Evolutionary conservation across 2,797 vertebrate genomes (phyloP).

Genomic region (Amblyraja radiata): DNA sequence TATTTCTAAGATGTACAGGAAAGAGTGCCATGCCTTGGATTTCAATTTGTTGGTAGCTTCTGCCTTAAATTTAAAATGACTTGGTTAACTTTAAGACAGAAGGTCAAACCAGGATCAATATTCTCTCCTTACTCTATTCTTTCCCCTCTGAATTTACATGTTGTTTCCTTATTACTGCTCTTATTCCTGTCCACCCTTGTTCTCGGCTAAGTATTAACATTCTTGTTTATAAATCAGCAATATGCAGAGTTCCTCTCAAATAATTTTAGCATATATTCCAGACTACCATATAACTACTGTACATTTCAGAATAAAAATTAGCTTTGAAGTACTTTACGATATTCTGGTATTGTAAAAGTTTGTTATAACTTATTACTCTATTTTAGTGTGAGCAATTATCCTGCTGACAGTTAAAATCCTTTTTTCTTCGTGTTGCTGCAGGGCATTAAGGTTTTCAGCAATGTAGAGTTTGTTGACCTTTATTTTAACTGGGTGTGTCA

Average conservation of each 20-base stretch:
- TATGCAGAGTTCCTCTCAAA: neutral
- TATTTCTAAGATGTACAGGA: neutral
- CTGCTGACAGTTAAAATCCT: neutral
- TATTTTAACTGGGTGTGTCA: neutral
- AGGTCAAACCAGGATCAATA: neutral
- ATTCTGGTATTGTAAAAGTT: neutral
- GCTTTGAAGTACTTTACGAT: neutral
- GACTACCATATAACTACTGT: neutral
- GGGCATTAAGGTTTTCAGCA: neutral
- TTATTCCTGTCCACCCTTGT: neutral
- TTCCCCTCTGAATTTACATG: neutral
- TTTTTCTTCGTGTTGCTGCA: neutral
- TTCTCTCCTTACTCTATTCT: neutral
- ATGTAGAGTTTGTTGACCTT: neutral
- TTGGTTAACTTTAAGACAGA: neutral
- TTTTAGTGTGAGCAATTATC: neutral
- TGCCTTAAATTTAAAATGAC: neutral
- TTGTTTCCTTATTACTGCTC: neutral
- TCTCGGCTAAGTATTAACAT: neutral
- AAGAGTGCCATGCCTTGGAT: neutral
- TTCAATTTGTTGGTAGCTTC: too few species aligned
- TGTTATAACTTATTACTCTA: neutral
- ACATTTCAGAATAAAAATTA: neutral
- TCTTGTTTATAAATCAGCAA: neutral
- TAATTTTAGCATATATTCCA: neutral